Evolutionary conservation across 2,888 invertebrate species (phyloP).

Genomic region (Tipula lateralis): DNA sequence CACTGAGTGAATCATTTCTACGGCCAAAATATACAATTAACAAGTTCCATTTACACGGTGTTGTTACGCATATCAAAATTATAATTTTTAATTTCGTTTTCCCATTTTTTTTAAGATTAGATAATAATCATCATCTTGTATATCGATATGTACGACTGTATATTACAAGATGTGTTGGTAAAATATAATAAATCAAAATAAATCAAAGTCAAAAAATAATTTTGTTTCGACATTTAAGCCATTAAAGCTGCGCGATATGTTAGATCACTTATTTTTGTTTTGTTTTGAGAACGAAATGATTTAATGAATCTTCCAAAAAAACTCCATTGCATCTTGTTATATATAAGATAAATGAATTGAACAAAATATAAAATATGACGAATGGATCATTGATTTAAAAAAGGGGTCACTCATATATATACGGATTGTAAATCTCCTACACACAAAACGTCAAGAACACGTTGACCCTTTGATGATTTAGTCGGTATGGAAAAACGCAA

Average conservation of each 20-base stretch:
- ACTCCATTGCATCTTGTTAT: neutral
- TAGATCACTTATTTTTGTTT: neutral
- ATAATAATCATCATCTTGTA: neutral
- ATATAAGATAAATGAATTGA: neutral
- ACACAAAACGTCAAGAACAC: neutral
- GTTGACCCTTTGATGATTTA: neutral
- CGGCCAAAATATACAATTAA: neutral
- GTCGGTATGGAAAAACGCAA: neutral
- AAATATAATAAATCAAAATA: neutral
- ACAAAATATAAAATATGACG: neutral
- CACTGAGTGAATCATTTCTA: neutral
- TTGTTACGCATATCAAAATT: neutral
- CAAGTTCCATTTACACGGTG: slow-evolving; percentile 7
- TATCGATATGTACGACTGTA: neutral
- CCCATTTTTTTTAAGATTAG: neutral
- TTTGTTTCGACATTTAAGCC: neutral
- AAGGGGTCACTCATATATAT: neutral
- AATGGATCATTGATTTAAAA: slow-evolving; percentile 5
- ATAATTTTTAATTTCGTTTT: neutral
- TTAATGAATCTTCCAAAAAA: neutral
- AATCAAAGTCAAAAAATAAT: slow-evolving; percentile 16
- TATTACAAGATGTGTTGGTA: neutral
- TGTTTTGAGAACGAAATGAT: neutral
- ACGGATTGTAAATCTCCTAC: neutral
- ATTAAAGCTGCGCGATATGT: slow-evolving; percentile 19